Evolutionary conservation across 2,888 invertebrate genomes (phyloP), one percentile per base, ranked within the genome.

Genomic region (Sepioteuthis lessoniana): DNA sequence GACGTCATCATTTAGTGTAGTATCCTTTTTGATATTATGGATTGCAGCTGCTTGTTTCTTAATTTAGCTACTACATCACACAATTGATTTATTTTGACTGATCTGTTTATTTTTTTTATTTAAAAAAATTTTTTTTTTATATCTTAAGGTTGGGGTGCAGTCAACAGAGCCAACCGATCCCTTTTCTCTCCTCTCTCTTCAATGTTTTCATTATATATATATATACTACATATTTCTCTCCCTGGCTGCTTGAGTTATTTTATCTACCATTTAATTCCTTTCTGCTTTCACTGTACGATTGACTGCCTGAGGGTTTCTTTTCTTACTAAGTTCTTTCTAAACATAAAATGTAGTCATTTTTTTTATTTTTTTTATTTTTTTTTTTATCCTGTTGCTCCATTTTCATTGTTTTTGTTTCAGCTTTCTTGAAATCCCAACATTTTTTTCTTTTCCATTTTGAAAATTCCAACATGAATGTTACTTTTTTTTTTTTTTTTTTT

Each of bases 231-330:
- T 16, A 76, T 31, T n/a, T 76, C n/a, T 76, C 16, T n/a, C n/a
- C n/a, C 35, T 76, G 76, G 76, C n/a, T 76, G 76, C 76, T 76
- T 76, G n/a, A n/a, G n/a, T 76, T 42, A 42, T n/a, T 76, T n/a
- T n/a, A 76, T 76, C 76, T 76, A n/a, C 76, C 19, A 76, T 76
- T 76, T 76, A 76, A 76, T 76, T 76, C 76, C 25, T 76, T 76
- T 76, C n/a, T 76, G 76, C 76, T 76, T 76, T 76, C 76, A 76
- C 76, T 76, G 76, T 76, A 76, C 76, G 76, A 76, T 76, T 76
- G 76, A 76, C 76, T 76, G 76, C 76, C 76, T 76, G 76, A 76
- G 76, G 76, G 76, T 76, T 76, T n/a, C 76, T 76, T 76, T 35
- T 76, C 76, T 19, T n/a, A 76, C n/a, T 42, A 42, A 42, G 42